Evolutionary conservation across 1,140 invertebrate species (phyloP), one percentile per base, ranked within the genome.

Genomic region (Pseudoatta argentina): DNA sequence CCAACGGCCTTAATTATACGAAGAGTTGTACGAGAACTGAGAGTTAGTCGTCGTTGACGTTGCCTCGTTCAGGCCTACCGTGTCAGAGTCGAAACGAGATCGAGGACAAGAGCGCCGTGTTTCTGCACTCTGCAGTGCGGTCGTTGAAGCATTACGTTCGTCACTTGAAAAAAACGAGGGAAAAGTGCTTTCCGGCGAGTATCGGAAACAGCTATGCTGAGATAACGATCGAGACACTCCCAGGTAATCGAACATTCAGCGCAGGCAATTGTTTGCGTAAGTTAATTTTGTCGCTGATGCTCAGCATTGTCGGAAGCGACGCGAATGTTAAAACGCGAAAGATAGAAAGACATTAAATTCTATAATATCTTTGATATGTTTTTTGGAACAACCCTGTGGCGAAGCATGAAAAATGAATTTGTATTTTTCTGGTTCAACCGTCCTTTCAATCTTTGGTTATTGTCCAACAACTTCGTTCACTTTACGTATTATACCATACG

Each of bases 1-100:
- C 72, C 81, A 89, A 86, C 78, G 73, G 72, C 88, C 83, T 89
- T 93, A 93, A 93, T 93, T 94, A 93, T 92, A 91, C 87, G 86
- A 82, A 86, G 72, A 66, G 75, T 83, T 44, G 76, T 71, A 34
- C 8, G 59, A 69, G 39, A 44, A 71, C 53, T 61, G 66, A 44
- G 3, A 53, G 30, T 51, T 59, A 51, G 57, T 76, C 53, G 64
- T 77, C 16, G 87, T 69, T 83, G 77, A 61, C 71, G 61, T 76
- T 75, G 63, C 63, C 86, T 86, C 85, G 87, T 82, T 51, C 87
- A 82, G 85, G 79, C 85, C 88, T 79, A 87, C 39, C 71, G 39
- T 75, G 88, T 82, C 77, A 69, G 72, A 69, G 72, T 34, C 5
- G 78, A 83, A 91, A 90, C 88, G 89, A 90, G 89, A 76, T 90